Percentiles rank a stretch among this genome's conserved stretches.
Conservation (phyloP, 2,888 invertebrate genomes). For the Eumerus sabulonum region DNA sequence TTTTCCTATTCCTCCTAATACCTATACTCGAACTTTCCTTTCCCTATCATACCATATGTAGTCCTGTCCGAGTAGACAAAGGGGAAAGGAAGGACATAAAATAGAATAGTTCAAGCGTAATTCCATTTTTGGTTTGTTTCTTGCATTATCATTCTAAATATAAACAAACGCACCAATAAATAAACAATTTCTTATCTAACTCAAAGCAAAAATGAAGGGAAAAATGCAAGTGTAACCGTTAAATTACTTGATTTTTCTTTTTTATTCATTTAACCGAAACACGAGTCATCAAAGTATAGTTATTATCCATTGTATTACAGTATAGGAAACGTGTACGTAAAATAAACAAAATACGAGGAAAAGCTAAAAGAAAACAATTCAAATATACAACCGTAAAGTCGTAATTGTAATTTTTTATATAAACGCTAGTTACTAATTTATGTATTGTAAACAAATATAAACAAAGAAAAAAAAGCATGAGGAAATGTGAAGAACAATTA, state of each 20-base stretch:
- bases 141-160: too few species aligned
- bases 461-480: slow-evolving; percentile 32
- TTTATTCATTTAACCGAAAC: slow-evolving; percentile 6
- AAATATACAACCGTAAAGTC: slow-evolving; percentile 63
- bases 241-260: slow-evolving; percentile 23
- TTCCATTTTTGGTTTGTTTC: slow-evolving; percentile 26
- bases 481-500: too few species aligned
- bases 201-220: slow-evolving; percentile 35
- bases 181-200: slow-evolving; percentile 50
- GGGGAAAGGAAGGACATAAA: too few species aligned
- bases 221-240: too few species aligned
- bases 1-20: too few species aligned
- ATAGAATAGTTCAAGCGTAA: slow-evolving; percentile 7
- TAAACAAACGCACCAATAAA: slow-evolving; percentile 29
- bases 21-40: too few species aligned
- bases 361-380: slow-evolving; percentile 33
- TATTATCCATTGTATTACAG: slow-evolving; percentile 41
- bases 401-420: slow-evolving; percentile 68
- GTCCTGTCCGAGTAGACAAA: too few species aligned
- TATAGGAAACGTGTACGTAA: slow-evolving; percentile 63
- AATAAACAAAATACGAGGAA: slow-evolving; percentile 13
- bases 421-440: slow-evolving; percentile 67
- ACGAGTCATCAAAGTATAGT: slow-evolving; percentile 59
- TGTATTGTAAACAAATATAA: slow-evolving; percentile 63
- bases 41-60: too few species aligned